Base-by-base conservation (phyloP, 92 coral and sea anemone genomes). In the Epizoanthus stellaris region DNA sequence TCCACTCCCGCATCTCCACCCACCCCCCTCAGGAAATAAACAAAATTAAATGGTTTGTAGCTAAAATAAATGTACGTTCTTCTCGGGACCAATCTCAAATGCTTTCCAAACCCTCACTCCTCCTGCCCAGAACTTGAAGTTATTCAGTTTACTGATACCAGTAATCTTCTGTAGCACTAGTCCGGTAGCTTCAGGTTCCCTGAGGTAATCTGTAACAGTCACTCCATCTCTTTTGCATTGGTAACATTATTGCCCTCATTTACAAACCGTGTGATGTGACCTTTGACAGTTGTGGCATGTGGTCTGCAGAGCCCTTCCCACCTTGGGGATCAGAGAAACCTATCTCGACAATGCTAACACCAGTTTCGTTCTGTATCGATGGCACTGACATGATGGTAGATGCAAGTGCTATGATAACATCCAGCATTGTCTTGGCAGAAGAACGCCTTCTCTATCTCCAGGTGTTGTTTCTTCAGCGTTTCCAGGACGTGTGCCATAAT, bases 381-480 rank as follows among this genome's bases (percentile, higher is more conserved):
- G 89, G 89, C 53, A 86, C 85, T 36, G 92, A 80, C 53, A 81
- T 40, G 58, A 89, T 85, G 9, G 92, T 89, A 8, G 80, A 40
- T 21, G 92, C 83, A 3, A 23, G 25, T 0, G 25, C 84, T 80
- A 58, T 85, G 92, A 57, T 86, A 89, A 19, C 92, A 89, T 45
- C 92, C 89, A 49, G 92, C 92, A 42, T 89, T 89, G 70, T 89
- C 92, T 85, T 89, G 92, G 68, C 92, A 73, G 39, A 89, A 89
- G 19, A 58, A 89, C 19, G 89, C 89, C 42, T 45, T 85, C 39
- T 20, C 6, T 30, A 85, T 89, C 73, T 89, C 89, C 3, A 82
- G 92, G 19, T 89, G 88, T 75, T 89, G 83, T 42, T 71, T 39
- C 82, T 85, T 89, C 71, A 89, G 75, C 62, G 82, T 86, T 36